Conservation (phyloP, 1,140 invertebrate species). For the Hycleus phaleratus region DNA sequence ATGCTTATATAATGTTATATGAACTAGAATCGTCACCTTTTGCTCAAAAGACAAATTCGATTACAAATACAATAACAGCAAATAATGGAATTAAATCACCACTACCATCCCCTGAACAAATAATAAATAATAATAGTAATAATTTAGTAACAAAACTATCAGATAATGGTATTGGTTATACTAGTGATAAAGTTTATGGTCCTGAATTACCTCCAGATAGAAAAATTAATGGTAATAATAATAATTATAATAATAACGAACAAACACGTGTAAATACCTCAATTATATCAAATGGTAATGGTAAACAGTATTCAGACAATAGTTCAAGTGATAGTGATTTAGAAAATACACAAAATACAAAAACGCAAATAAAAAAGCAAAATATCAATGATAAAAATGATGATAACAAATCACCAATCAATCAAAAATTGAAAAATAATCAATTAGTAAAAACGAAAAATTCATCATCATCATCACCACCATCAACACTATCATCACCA, state of each 20-base stretch:
- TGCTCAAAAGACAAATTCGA: constrained; percentile 21
- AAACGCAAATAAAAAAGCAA: not conserved
- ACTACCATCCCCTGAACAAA: not conserved
- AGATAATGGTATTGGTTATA: constrained; percentile 27
- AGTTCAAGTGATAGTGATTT: constrained; percentile 21
- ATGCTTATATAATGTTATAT: constrained; percentile 87
- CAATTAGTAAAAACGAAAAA: not conserved
- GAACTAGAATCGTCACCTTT: constrained; percentile 55
- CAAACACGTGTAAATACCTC: not conserved
- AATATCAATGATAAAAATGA: not conserved
- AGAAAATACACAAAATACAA: constrained; percentile 2
- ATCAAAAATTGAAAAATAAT: not conserved
- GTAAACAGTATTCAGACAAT: constrained; percentile 9
- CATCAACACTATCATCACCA: not conserved
- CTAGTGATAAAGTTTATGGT: constrained; percentile 35
- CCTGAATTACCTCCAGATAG: constrained; percentile 33
- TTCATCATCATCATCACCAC: not conserved
- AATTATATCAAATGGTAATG: constrained; percentile 18
- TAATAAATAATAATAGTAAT: not conserved
- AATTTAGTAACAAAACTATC: constrained; percentile 2
- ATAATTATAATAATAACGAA: constrained; percentile 10
- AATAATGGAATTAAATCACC: constrained; percentile 16
- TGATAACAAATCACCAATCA: not conserved
- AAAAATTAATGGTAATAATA: constrained; percentile 19
- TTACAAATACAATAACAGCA: constrained; percentile 25